Evolutionary conservation across 2,888 invertebrate genomes (phyloP), one percentile per base, ranked within the genome.

Genomic region (Hyppa rectilinea): DNA sequence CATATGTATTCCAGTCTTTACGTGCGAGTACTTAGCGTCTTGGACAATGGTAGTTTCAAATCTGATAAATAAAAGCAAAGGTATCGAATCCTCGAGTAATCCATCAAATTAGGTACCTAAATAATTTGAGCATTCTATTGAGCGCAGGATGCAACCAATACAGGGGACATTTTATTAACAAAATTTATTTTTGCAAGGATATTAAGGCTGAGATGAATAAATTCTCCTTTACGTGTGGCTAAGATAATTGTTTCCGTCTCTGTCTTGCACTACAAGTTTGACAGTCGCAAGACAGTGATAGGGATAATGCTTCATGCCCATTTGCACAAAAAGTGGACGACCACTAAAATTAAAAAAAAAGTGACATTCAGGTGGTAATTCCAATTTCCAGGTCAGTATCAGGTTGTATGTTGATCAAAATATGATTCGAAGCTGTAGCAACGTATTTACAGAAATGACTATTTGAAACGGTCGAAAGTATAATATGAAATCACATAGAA

Each of bases 191-290:
- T n/a, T 26, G 38, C 26, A 6, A 38, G 2, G 10, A 1, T 10
- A 10, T 2, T 20, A 10, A 23, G 10, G 20, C 38, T 20, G 36
- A 20, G 10, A 38, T 56, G 10, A 36, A 38, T 17, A 10, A 38
- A 26, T 20, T 2, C 26, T 26, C 17, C 38, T 26, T 56, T 6
- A 38, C 17, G 3, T 23, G 36, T 26, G 56, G 36, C 26, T 5
- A 56, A 36, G 10, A 17, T 56, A 23, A 56, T 56, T 38, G 20
- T 56, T 38, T 38, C 56, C 38, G 17, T 56, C 56, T 56, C 26
- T 56, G 12, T 31, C 60, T 47, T 23, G 23, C 10, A 45, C 9
- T 23, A 17, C 17, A 34, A 23, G 23, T 61, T 36, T 53, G n/a
- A 3, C 26, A 26, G 12, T 36, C 4, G 9, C 23, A 26, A 20